Conservation (phyloP, 2,113 vertebrate genomes). For the Sinocyclocheilus grahami region DNA sequence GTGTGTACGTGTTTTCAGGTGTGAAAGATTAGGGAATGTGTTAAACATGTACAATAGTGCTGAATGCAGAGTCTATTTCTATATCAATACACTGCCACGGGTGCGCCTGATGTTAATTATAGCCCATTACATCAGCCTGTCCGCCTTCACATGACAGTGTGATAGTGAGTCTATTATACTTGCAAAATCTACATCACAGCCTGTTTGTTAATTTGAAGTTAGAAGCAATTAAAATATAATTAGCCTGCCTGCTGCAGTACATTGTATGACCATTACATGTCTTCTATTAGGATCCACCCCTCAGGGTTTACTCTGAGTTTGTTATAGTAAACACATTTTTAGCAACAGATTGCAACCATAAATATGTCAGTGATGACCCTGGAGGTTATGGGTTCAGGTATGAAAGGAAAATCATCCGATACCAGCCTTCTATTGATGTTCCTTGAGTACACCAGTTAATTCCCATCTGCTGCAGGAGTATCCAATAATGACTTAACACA, state of each 20-base stretch:
- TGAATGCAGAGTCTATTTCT: conserved; percentile 59
- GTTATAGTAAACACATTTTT: not conserved
- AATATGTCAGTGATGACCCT: not conserved
- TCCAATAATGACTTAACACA: not conserved
- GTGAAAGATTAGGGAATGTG: conserved; percentile 13
- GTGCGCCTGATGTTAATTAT: conserved; percentile 72
- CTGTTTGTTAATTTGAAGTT: conserved; percentile 64
- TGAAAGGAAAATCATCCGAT: not conserved
- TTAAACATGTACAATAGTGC: conserved; percentile 18
- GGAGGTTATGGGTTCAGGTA: not conserved
- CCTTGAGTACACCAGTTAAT: not conserved
- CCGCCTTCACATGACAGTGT: conserved; percentile 65
- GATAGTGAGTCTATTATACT: conserved; percentile 68
- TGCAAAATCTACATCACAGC: conserved; percentile 53
- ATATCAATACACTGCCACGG: conserved; percentile 64
- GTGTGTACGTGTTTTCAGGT: not conserved
- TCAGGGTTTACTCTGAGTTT: not conserved
- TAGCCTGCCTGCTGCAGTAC: conserved; percentile 60
- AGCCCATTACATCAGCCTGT: conserved; percentile 67
- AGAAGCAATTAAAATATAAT: conserved; percentile 65
- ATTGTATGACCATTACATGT: conserved; percentile 62
- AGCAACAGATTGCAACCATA: not conserved
- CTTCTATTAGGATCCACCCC: conserved; percentile 14
- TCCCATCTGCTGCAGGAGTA: conserved; percentile 16
- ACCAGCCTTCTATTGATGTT: not conserved